Evolutionary conservation across 2,888 invertebrate genomes (phyloP).

Genomic region (Vannuccia rotundouncinata): DNA sequence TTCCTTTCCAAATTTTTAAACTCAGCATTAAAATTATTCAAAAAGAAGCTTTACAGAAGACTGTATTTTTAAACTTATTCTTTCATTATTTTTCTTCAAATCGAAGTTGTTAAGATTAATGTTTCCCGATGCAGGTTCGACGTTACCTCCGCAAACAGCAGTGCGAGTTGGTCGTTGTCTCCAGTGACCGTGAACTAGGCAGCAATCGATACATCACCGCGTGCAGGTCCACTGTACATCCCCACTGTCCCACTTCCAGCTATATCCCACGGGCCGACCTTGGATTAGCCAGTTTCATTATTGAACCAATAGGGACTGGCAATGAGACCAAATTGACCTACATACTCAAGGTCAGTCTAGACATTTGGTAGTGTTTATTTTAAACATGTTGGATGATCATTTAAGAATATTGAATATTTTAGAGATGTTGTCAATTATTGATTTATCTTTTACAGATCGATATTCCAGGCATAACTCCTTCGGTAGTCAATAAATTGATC

Average conservation of each 20-base stretch:
- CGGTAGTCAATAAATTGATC: not conserved
- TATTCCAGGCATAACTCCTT: not conserved
- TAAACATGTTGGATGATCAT: not conserved
- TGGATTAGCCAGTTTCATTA: not conserved
- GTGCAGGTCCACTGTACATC: not conserved
- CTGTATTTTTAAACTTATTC: no score
- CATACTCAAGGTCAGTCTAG: not conserved
- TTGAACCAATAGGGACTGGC: not conserved
- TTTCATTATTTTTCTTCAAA: no score
- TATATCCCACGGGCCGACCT: not conserved
- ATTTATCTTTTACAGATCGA: not conserved
- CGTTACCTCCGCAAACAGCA: not conserved
- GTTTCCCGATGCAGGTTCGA: not conserved
- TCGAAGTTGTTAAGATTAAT: no score
- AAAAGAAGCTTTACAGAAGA: no score
- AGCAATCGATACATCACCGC: not conserved
- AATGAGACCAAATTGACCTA: not conserved
- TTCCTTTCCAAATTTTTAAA: no score
- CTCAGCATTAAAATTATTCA: no score
- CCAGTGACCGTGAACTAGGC: not conserved
- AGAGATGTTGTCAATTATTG: not conserved
- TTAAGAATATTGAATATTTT: not conserved
- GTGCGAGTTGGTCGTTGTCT: not conserved
- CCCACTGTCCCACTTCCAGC: not conserved
- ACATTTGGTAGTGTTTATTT: not conserved